Percentiles rank a stretch among this genome's conserved stretches.
Evolutionary conservation across 2,113 vertebrate genomes (phyloP).

Genomic region (Alethe diademata): DNA sequence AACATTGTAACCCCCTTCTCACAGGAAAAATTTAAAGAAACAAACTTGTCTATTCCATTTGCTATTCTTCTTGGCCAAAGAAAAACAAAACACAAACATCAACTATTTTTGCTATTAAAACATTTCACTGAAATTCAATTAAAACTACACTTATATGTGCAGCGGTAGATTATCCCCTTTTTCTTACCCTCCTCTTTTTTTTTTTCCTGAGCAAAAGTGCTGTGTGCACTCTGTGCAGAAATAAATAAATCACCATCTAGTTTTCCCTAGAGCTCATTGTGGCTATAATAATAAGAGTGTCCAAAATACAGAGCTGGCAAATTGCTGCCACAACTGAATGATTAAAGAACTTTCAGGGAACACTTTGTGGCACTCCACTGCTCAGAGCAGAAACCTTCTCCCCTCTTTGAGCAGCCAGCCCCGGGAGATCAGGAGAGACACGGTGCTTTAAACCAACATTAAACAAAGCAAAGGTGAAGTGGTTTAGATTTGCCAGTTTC

Average conservation of each 20-base stretch:
- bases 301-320: not conserved
- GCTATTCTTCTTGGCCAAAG: not conserved
- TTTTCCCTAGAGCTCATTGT: not conserved
- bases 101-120: not conserved
- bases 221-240: not conserved
- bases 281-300: not conserved
- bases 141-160: rapidly evolving
- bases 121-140: not conserved
- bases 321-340: not conserved
- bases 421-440: not conserved
- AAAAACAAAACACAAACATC: not conserved
- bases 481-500: too few species aligned
- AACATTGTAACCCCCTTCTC: not conserved
- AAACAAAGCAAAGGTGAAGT: not conserved
- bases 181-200: not conserved
- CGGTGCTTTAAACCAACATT: not conserved
- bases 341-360: not conserved
- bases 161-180: not conserved
- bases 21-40: not conserved
- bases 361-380: not conserved
- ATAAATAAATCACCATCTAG: not conserved
- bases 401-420: not conserved
- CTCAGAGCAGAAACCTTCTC: not conserved
- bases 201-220: not conserved
- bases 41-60: not conserved